Evolutionary conservation across 2,113 vertebrate species (phyloP).

Genomic region (Gobiocypris rarus): DNA sequence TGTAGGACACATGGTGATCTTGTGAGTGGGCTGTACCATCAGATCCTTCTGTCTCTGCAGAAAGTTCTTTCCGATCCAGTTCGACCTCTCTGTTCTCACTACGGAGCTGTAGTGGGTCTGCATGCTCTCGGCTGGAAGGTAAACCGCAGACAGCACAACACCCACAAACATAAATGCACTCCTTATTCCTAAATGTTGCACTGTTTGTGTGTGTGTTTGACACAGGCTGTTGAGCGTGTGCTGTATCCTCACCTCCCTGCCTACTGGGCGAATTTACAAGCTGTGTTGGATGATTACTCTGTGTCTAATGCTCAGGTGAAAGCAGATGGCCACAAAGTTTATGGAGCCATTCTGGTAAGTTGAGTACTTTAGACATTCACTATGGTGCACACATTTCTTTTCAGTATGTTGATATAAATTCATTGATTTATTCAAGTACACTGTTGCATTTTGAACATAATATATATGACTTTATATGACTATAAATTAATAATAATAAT

Average conservation of each 20-base stretch:
- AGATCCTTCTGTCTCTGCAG: constrained; percentile 90
- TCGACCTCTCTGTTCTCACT: constrained; percentile 92
- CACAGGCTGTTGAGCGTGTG: constrained; percentile 88
- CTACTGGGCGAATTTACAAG: constrained; percentile 92
- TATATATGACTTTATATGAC: too few species aligned
- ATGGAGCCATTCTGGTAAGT: constrained; percentile 90
- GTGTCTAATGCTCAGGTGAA: constrained; percentile 95
- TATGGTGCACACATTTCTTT: not conserved
- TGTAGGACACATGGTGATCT: constrained; percentile 88
- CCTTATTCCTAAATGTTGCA: not conserved
- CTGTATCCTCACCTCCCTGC: constrained; percentile 89
- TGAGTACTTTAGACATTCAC: not conserved
- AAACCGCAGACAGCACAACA: not conserved
- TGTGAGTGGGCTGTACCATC: constrained; percentile 87
- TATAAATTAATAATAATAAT: too few species aligned
- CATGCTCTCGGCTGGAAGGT: constrained; percentile 94
- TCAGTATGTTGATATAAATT: not conserved
- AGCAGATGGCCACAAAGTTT: constrained; percentile 92
- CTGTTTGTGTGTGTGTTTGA: not conserved
- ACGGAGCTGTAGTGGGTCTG: constrained; percentile 90
- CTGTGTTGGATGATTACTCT: constrained; percentile 88
- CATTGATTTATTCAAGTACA: not conserved
- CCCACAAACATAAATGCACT: not conserved
- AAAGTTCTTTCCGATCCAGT: constrained; percentile 91
- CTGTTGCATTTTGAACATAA: not conserved